A percentile compares a stretch with the other conserved stretches of the same genome.
Evolutionary conservation across 2,113 vertebrate species (phyloP).

Genomic region (Bubo blakistoni): DNA sequence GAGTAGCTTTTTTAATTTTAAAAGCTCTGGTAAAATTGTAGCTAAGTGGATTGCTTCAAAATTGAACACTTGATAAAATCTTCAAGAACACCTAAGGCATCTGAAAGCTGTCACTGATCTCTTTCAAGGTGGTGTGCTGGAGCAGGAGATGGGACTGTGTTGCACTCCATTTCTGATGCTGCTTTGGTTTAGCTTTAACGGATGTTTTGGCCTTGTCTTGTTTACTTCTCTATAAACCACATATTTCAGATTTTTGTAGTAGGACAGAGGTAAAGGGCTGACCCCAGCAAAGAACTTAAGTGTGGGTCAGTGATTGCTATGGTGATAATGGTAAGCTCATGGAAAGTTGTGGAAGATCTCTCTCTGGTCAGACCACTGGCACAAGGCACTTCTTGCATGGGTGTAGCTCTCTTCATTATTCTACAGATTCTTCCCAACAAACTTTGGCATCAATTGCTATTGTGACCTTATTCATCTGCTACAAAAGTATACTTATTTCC

Average conservation of each 20-base stretch:
- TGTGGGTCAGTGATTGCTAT: fast-evolving
- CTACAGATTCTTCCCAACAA: not conserved
- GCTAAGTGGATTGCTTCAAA: not conserved
- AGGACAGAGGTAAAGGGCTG: not conserved
- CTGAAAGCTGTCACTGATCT: not conserved
- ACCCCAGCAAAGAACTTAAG: not conserved
- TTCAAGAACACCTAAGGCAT: not conserved
- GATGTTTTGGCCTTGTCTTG: not conserved
- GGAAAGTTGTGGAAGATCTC: not conserved
- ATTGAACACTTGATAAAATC: conserved; percentile 35
- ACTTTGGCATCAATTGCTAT: not conserved
- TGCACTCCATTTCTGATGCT: not conserved
- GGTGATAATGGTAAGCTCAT: not conserved
- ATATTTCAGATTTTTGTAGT: not conserved
- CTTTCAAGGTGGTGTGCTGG: not conserved
- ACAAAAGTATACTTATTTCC: not conserved
- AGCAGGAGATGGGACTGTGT: not conserved
- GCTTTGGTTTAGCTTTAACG: not conserved
- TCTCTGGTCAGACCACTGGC: not conserved
- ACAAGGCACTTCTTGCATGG: not conserved
- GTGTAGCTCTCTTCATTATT: not conserved
- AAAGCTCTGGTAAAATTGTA: not conserved
- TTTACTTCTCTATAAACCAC: not conserved
- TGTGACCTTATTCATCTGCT: not conserved
- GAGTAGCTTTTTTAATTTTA: not conserved